Base-by-base conservation (phyloP, 1,140 invertebrate genomes). In the Bombus huntii region DNA sequence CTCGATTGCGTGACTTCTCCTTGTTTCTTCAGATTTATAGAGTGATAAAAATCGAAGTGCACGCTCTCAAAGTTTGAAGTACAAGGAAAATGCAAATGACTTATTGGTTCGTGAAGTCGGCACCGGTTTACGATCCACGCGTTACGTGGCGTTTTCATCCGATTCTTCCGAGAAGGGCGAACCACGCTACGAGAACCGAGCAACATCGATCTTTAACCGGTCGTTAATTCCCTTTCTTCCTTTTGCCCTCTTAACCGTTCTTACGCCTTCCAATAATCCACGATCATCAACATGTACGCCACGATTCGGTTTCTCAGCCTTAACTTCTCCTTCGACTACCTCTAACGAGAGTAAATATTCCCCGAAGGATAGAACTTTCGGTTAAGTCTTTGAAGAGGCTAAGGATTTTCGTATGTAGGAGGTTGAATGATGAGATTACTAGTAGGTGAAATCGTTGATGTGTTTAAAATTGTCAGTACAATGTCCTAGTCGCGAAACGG, bases 181-280 rank as follows among this genome's bases (percentile, higher is more conserved):
- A 31, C 68, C 72, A 22, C 10, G n/a, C 25, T 25, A 22, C 59
- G 44, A 84, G 47, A 59, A 71, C 39, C 22, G 74, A 71, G 53
- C 66, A 84, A 44, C 75, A 72, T 84, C 71, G 82, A 84, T 84
- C 75, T 70, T 75, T 37, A 78, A 84, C 82, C 81, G 81, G 73
- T 70, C 65, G 72, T 77, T 37, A 15, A 15, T 68, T 42, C 47
- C 57, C 70, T 83, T 28, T 22, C n/a, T 37, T 47, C 9, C 71
- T 73, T 1, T 47, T 53, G n/a, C 18, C 15, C 57, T 31, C 28
- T 76, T 44, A 47, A 65, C 42, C 74, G 72, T 68, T 28, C 39
- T 57, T 62, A 62, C n/a, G 76, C 31, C 62, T 83, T 39, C 13
- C 81, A 42, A 53, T 62, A 15, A 59, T 53, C 28, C 44, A 44